Evolutionary conservation across 2,797 vertebrate genomes (phyloP), one percentile per base, ranked within the genome.

Genomic region (Poeciliopsis paucimaculata): DNA sequence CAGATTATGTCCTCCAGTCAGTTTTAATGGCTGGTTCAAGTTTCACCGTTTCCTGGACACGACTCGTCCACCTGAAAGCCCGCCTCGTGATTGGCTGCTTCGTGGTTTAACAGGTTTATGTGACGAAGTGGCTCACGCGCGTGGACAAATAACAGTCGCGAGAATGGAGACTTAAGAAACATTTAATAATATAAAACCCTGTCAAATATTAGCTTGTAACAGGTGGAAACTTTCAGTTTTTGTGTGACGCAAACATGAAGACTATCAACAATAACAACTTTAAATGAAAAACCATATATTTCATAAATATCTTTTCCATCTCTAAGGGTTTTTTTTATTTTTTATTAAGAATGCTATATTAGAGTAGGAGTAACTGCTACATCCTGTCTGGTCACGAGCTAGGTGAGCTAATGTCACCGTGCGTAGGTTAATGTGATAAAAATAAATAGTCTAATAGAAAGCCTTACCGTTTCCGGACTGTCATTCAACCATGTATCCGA

Each of bases 391-490:
- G 6, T 57, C 45, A 31, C 70, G 11, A 75, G 84, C 87, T 82
- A 75, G 79, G 60, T 79, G 72, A 88, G 77, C 64, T 77, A 76
- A 73, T 23, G 11, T 15, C 16, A 62, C 84, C 51, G 26, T 2
- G 11, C 23, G 6, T 18, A n/a, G 41, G 12, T 55, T 16, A 26
- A 31, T 9, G 18, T 70, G 31, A 57, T 41, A 1, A 4, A 34
- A 26, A 47, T 39, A 5, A 26, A 73, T 1, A 15, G 0, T 1
- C 36, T 10, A 66, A 12, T n/a, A 73, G 73, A 85, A 34, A 36
- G 39, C 28, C 92, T 92, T 90, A 94, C 94, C 93, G 71, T 90
- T 53, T 78, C 8, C 47, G 18, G 43, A 77, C 82, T 91, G 90
- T 90, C 90, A 91, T 87, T 89, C 80, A 90, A 84, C 73, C 82